A percentile compares a stretch with the other conserved stretches of the same genome.
phyloP scores from a whole-genome alignment of 2,888 invertebrate species.

The Apomyelois bistriatella region DNA sequence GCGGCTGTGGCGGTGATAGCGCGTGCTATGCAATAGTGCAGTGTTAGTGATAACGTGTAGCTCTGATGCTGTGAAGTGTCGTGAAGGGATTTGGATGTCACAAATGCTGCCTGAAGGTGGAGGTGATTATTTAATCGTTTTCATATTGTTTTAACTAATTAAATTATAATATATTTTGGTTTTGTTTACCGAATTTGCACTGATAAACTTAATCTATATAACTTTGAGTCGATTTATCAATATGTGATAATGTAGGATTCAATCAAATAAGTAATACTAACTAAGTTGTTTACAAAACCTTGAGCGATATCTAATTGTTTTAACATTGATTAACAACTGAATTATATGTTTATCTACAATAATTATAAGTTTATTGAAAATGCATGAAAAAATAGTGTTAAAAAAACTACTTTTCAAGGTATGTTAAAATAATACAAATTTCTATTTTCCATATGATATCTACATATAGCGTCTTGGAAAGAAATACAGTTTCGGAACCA shows the following conservation, averaged over 20 bases:
- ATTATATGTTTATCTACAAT: not conserved
- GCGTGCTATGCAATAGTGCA: conserved; percentile 27
- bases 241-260: not conserved
- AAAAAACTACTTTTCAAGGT: not conserved
- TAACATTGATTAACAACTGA: not conserved
- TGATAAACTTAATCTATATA: not conserved
- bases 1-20: conserved; percentile 40
- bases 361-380: too few relatives aligned
- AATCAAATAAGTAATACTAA: not conserved
- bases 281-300: not conserved
- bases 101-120: conserved; percentile 72
- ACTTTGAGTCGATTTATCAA: not conserved
- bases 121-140: conserved; percentile 52
- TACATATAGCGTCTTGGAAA: too few relatives aligned
- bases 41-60: conserved; percentile 21
- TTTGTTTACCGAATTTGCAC: not conserved
- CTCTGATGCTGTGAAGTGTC: conserved; percentile 30
- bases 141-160: not conserved
- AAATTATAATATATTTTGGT: not conserved
- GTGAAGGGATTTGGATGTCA: conserved; percentile 64
- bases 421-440: too few relatives aligned
- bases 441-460: too few relatives aligned
- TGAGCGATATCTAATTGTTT: not conserved
- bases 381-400: too few relatives aligned
- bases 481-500: not conserved